Evolutionary conservation across 2,113 vertebrate species (phyloP), one percentile per base, ranked within the genome.

Genomic region (Notechis scutatus): DNA sequence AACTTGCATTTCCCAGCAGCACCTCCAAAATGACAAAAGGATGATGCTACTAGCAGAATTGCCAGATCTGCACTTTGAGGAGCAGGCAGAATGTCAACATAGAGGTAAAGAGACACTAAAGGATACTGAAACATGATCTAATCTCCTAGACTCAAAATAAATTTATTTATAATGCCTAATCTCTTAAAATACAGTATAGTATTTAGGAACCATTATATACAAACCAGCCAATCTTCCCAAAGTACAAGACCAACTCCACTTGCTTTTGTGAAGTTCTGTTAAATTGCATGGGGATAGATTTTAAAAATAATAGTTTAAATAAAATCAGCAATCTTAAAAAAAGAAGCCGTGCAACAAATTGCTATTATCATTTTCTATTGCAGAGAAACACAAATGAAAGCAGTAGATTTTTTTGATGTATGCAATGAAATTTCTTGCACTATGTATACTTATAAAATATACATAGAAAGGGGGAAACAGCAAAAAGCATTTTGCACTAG

Each of bases 381-480:
- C 45, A 90, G 24, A 90, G 94, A 95, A 91, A 88, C 91, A 94
- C 96, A 96, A 96, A 96, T 90, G 95, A 95, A 97, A 97, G 94
- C 89, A 94, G 92, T 93, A 93, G 91, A 92, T 88, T 96, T 91
- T 91, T 95, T 96, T 91, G 94, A 96, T 95, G 96, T 97, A 96
- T 93, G 96, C 93, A 96, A 94, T 96, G 97, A 96, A 52, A 95
- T 95, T 92, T 94, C 95, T 39, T 93, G 94, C 95, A 92, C 95
- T 96, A 97, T 97, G 97, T 97, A 97, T 97, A 97, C 96, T 96
- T 93, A 34, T 92, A 91, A 95, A 96, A 97, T 97, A 97, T 97
- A 97, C 97, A 97, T 97, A 97, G 96, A 95, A 93, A 95, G 12
- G 23, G 90, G 92, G 21, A 89, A 95, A 94, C 74, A 93, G 95